Evolutionary conservation across 2,113 vertebrate species (phyloP).

Genomic region (Megaleporinus macrocephalus): DNA sequence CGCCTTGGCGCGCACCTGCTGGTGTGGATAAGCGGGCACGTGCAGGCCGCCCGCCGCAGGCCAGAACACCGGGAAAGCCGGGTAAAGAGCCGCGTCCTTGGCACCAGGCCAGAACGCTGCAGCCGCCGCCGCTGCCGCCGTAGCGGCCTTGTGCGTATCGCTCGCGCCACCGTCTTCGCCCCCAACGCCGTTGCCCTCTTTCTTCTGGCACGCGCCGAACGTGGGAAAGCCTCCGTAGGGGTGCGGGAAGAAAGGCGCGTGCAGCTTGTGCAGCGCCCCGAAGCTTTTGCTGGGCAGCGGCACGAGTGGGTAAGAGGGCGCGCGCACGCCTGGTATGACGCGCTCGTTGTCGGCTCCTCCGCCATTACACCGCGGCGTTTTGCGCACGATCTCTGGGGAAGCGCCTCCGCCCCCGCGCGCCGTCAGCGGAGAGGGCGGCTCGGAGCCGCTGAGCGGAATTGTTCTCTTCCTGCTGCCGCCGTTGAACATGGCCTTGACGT

Average conservation of each 20-base stretch:
- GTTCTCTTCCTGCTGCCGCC: constrained; percentile 93
- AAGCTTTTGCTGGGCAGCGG: constrained; percentile 95
- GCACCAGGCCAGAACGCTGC: constrained; percentile 79
- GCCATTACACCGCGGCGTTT: constrained; percentile 73
- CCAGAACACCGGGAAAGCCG: constrained; percentile 93
- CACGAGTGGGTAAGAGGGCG: constrained; percentile 91
- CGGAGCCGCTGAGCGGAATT: constrained; percentile 81
- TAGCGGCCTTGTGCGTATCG: neutral
- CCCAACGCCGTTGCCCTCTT: constrained; percentile 82
- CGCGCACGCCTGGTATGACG: constrained; percentile 69
- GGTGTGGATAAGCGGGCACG: constrained; percentile 79
- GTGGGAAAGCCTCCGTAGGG: constrained; percentile 88
- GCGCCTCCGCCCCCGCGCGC: constrained; percentile 56
- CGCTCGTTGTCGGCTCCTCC: constrained; percentile 69
- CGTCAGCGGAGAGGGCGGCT: constrained; percentile 71
- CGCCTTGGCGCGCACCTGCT: constrained; percentile 80
- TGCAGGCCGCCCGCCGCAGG: constrained; percentile 85
- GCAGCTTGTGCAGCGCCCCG: constrained; percentile 91
- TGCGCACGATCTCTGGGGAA: constrained; percentile 79
- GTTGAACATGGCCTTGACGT: constrained; percentile 98
- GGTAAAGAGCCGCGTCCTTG: constrained; percentile 84
- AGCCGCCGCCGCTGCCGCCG: constrained; percentile 32
- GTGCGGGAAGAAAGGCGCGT: constrained; percentile 89
- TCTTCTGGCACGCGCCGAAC: constrained; percentile 93
- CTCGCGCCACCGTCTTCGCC: neutral